Conservation (phyloP, 2,888 invertebrate genomes). For the Tipula unca region DNA sequence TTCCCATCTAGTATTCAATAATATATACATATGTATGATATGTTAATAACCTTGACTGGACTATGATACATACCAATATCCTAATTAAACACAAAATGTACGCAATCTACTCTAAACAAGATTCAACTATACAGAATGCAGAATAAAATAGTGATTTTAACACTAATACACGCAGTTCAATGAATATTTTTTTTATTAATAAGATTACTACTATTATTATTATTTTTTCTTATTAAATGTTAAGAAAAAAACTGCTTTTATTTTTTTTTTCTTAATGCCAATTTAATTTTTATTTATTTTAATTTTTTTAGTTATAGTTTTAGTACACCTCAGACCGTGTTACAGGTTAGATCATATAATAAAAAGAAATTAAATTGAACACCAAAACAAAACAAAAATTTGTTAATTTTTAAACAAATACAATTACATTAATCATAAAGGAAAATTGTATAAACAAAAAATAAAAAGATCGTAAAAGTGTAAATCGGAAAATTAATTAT, state of each 20-base stretch:
- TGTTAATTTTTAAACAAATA: neutral
- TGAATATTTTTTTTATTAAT: neutral
- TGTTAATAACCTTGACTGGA: neutral
- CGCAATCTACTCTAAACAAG: neutral
- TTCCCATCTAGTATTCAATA: neutral
- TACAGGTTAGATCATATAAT: conserved; percentile 16
- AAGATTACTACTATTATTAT: neutral
- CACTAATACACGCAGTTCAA: neutral
- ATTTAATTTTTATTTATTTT: conserved; percentile 10
- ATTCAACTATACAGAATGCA: neutral
- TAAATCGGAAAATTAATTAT: neutral
- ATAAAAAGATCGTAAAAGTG: neutral
- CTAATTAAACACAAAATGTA: neutral
- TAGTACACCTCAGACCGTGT: conserved; percentile 20
- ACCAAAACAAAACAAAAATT: neutral
- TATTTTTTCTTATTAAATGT: conserved; percentile 15
- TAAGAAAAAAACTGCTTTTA: conserved; percentile 18
- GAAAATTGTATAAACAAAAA: neutral
- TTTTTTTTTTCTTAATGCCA: conserved; percentile 18
- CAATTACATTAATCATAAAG: neutral
- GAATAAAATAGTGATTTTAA: neutral
- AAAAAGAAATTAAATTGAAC: conserved; percentile 1
- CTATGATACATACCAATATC: neutral
- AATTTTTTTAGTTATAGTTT: conserved; percentile 15
- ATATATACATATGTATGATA: too few species aligned